A percentile compares a stretch with the other conserved stretches of the same genome.
Evolutionary conservation across 1,140 invertebrate genomes (phyloP).

Genomic region (Contarinia nasturtii): DNA sequence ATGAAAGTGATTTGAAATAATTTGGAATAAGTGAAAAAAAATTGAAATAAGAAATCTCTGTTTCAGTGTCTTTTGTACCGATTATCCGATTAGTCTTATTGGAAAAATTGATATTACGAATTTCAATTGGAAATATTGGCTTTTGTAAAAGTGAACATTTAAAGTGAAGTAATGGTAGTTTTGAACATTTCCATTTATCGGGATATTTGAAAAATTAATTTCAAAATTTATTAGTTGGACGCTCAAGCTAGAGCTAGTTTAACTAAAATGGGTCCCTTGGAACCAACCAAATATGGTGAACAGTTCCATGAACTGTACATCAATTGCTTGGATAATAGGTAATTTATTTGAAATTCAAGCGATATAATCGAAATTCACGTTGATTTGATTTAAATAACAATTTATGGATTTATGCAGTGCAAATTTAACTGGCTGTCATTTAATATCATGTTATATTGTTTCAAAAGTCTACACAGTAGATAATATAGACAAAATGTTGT

Average conservation of each 20-base stretch:
- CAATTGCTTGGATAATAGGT: constrained; percentile 18
- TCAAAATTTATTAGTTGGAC: no score
- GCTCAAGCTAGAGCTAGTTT: background rate
- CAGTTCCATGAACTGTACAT: constrained; percentile 23
- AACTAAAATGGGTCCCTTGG: constrained; percentile 18
- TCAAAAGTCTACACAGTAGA: background rate
- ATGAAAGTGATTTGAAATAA: no score
- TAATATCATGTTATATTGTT: background rate
- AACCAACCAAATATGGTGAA: constrained; percentile 23
- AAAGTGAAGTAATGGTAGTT: no score
- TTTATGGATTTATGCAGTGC: background rate
- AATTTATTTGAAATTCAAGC: constrained; percentile 5
- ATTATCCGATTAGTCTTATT: no score
- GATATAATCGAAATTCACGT: background rate
- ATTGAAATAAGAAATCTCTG: no score
- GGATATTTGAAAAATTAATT: no score
- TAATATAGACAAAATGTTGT: background rate
- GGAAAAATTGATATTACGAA: no score
- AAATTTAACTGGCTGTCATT: background rate
- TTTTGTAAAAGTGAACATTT: no score
- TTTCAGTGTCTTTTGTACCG: no score
- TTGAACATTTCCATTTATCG: no score
- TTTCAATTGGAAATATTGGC: no score
- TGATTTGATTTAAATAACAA: background rate
- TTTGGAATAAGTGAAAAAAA: no score